Percentiles rank a stretch among this genome's conserved stretches.
Evolutionary conservation across 2,888 invertebrate genomes (phyloP).

Genomic region (Palloptera scutellata): DNA sequence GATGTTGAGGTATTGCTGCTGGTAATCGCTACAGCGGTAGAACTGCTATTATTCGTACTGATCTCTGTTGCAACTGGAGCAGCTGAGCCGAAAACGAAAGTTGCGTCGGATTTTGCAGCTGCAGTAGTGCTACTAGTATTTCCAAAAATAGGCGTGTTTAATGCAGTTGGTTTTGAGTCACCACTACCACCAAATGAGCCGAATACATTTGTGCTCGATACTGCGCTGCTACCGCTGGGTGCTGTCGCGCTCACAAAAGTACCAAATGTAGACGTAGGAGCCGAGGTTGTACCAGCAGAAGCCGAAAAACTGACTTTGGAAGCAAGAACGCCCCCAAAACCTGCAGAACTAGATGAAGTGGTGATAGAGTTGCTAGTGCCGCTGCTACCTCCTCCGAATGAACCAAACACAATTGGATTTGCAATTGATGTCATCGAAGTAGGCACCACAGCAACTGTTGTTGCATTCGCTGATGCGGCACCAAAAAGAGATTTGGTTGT

Average conservation of each 20-base stretch:
- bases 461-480: slow-evolving; percentile 21
- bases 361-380: slow-evolving; percentile 28
- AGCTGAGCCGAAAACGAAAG: slow-evolving; percentile 32
- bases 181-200: slow-evolving; percentile 35
- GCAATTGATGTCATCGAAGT: slow-evolving; percentile 30
- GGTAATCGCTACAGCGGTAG: background rate
- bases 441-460: slow-evolving; percentile 29
- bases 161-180: slow-evolving; percentile 34
- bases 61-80: slow-evolving; percentile 8
- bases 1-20: background rate
- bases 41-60: no score
- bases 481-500: slow-evolving; percentile 31
- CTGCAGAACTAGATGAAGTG: slow-evolving; percentile 15
- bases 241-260: slow-evolving; percentile 35
- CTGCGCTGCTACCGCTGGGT: slow-evolving; percentile 19
- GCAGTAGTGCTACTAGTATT: slow-evolving; percentile 28
- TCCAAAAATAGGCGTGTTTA: slow-evolving; percentile 41
- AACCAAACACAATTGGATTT: slow-evolving; percentile 41
- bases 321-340: slow-evolving; percentile 7
- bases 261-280: slow-evolving; percentile 39
- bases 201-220: slow-evolving; percentile 38
- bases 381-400: slow-evolving; percentile 33
- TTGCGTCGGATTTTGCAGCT: slow-evolving; percentile 24
- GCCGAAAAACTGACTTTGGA: slow-evolving; percentile 17
- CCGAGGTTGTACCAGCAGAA: slow-evolving; percentile 28